These are phyloP conservation scores for Caenorhabditis brenneri DNA, from an alignment of 1,140 invertebrate genomes.

Conservation along the genomic window DNA sequence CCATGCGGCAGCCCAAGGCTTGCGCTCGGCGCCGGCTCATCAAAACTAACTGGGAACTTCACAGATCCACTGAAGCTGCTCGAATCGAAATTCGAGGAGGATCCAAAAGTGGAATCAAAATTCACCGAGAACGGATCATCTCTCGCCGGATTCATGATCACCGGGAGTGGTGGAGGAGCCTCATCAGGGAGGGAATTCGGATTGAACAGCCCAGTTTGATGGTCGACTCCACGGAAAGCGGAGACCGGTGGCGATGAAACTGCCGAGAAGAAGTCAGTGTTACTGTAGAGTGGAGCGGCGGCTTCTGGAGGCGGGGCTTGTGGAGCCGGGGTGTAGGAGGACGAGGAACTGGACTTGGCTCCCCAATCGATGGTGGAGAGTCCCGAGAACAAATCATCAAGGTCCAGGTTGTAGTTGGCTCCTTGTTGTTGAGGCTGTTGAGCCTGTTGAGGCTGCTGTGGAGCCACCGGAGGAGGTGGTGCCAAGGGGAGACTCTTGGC, in stretches of 20 bases:
- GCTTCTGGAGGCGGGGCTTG: neutral
- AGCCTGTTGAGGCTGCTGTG: neutral
- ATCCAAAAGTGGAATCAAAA: neutral
- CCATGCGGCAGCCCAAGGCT: neutral
- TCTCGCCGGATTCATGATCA: neutral
- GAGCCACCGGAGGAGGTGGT: neutral
- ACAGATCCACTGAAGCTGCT: neutral
- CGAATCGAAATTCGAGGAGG: too few relatives aligned
- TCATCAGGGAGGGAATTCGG: neutral
- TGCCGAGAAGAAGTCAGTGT: neutral
- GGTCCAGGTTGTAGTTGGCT: neutral
- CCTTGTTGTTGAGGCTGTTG: too few relatives aligned
- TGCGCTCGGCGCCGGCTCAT: neutral
- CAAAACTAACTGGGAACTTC: constrained; percentile 10
- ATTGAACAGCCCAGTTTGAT: neutral
- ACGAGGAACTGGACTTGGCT: neutral
- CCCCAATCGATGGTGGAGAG: constrained; percentile 33
- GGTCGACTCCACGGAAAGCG: constrained; percentile 22
- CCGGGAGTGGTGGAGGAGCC: constrained; percentile 6
- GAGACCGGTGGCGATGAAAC: neutral
- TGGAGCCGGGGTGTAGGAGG: neutral
- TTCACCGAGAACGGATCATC: neutral
- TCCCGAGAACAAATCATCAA: constrained; percentile 5
- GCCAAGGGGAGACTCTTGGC: too few relatives aligned
- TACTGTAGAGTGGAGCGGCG: neutral